Base-by-base conservation (phyloP, 30 jellyfish, hydroid and myxozoan genomes). In the Hydractinia symbiolongicarpus region DNA sequence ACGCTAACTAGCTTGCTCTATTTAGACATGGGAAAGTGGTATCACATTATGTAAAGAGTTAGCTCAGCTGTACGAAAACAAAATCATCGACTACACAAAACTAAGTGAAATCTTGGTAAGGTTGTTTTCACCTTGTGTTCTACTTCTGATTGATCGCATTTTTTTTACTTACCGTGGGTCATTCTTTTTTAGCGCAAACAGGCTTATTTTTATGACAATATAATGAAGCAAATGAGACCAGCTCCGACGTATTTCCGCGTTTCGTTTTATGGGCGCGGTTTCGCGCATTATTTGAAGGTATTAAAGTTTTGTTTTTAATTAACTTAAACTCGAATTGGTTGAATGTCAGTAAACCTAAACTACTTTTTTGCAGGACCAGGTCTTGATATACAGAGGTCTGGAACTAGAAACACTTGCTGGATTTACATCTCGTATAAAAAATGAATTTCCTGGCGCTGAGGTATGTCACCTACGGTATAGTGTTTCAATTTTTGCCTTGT, bases 211-310 rank as follows among this genome's bases (percentile, higher is more conserved):
- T 93, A 93, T 73, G 98, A 93, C 88, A 86, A 88, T 64, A 93
- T 93, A 79, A 93, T 93, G 98, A 82, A 77, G 80, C 96, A 93
- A 86, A 74, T 93, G 64, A 84, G 98, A 75, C 98, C 98, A 14
- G 98, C 95, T 44, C 98, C 95, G 50, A 95, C 87, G 52, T 93
- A 93, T 84, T 93, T 82, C 86, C 62, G 98, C 55, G 98, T 93
- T 54, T 86, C 96, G 15, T 93, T 87, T 70, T 93, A 83, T 64
- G 98, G 98, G 1, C 87, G 86, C 58, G 98, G 96, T 17, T 93
- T 93, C 72, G 94, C 98, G 4, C 95, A 86, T 76, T 93, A 93
- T 66, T 83, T 87, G 67, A 93, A 87, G 95, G 98, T 93, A 85
- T 19, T 14, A 50, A 6, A 49, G 5, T 6, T n/a, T n/a, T 30